These are phyloP conservation scores for Adoxophyes honmai DNA, from an alignment of 1,140 invertebrate genomes.

Conservation along the genomic window DNA sequence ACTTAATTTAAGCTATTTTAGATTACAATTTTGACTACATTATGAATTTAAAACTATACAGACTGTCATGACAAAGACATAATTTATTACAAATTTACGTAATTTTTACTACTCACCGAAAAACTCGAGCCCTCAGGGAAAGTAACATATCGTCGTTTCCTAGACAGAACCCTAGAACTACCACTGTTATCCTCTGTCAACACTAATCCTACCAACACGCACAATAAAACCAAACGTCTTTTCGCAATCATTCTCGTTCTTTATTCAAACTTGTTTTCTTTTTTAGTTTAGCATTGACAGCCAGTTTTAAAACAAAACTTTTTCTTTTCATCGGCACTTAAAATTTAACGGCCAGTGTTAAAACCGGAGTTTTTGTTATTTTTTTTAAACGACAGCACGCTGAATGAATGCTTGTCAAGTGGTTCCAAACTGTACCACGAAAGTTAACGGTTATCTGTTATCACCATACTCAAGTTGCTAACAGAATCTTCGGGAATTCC, in stretches of 20 bases:
- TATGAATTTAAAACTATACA: too few relatives aligned
- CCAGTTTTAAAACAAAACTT: too few relatives aligned
- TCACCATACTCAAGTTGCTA: neutral
- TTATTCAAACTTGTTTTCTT: neutral
- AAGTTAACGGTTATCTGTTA: slow-evolving; percentile 2
- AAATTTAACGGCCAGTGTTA: neutral
- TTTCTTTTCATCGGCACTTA: neutral
- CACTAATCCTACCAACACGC: neutral
- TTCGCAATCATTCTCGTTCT: neutral
- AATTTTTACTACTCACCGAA: slow-evolving; percentile 77
- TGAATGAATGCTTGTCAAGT: neutral
- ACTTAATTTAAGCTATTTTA: too few relatives aligned
- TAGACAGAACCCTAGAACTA: slow-evolving; percentile 59
- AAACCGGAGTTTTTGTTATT: neutral
- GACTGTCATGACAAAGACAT: too few relatives aligned
- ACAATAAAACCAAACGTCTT: neutral
- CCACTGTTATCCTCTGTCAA: neutral
- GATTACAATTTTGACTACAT: too few relatives aligned
- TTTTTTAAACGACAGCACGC: too few relatives aligned
- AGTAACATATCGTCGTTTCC: slow-evolving; percentile 82
- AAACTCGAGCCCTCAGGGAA: slow-evolving; percentile 86
- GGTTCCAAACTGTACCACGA: neutral
- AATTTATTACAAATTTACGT: too few relatives aligned
- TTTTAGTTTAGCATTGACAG: too few relatives aligned
- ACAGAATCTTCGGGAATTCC: too few relatives aligned